Base-by-base conservation (phyloP, 2,888 invertebrate species). In the Anagyrus pseudococci region DNA sequence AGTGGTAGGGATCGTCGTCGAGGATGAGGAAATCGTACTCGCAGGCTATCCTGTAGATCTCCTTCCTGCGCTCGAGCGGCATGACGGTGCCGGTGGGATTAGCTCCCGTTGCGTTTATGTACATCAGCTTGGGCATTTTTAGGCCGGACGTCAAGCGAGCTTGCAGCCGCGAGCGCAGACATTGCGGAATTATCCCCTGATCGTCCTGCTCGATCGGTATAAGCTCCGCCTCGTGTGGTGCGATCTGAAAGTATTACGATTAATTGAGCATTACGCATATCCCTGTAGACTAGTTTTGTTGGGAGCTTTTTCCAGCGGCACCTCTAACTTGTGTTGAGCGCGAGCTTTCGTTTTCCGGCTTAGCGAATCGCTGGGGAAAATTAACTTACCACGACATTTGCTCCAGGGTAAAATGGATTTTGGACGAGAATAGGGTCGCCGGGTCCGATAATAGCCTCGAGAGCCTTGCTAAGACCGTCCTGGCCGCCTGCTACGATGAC, bases 1-100 rank as follows among this genome's bases (percentile, higher is more conserved):
- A 92, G 81, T 88, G 90, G 73, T 93, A 93, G 0, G 93, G 91
- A 78, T 93, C 93, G 73, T 93, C 93, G 76, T 93, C 93, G 7
- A 93, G 73, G 56, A 93, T 91, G 8, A 93, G 73, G 37, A 93
- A 86, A 80, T 93, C 88, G 77, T 89, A 91, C 76, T 87, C 84
- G 79, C 90, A 89, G 48, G 91, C 91, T 66, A 93, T 83, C 69
- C 86, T 83, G 75, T 93, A 93, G 46, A 93, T 88, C 78, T 87
- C 85, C 66, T 85, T 83, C 63, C 89, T 85, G 67, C 92, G 84
- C 17, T 87, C 85, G 47, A 86, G 81, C 0, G 89, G 83, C 58
- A 91, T 82, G 0, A 90, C 87, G 0, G 86, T 85, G 0, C 93
- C 93, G 0, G 89, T 88, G 1, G 93, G 93, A 75, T 93, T 93